These are phyloP conservation scores for Micromussa lordhowensis DNA, from an alignment of 92 coral and sea anemone species.

Conservation along the genomic window DNA sequence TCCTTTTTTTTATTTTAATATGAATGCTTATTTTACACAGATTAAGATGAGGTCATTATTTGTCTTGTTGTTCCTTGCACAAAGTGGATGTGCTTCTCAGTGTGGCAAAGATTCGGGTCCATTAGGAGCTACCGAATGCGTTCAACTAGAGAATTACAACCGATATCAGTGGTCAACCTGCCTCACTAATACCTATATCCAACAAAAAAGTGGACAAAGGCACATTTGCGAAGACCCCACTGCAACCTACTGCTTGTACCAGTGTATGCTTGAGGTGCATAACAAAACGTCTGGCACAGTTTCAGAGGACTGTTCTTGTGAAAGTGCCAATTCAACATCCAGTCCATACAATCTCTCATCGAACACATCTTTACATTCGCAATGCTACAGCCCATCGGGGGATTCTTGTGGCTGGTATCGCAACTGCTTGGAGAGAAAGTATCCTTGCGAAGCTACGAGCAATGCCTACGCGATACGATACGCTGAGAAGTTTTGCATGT, in stretches of 20 bases:
- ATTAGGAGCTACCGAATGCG: background rate
- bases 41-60: constrained; percentile 7
- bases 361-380: constrained; percentile 50
- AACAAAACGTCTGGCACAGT: constrained; percentile 12
- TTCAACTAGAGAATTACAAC: background rate
- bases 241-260: constrained; percentile 64
- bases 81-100: constrained; percentile 12
- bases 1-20: background rate
- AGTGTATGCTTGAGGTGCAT: constrained; percentile 21
- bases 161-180: constrained; percentile 80
- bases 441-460: constrained; percentile 70
- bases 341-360: background rate
- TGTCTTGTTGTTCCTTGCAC: background rate
- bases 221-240: background rate
- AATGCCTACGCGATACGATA: constrained; percentile 69
- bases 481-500: constrained; percentile 74
- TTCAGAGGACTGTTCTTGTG: constrained; percentile 60
- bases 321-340: background rate
- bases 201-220: constrained; percentile 51
- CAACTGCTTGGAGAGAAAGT: constrained; percentile 66
- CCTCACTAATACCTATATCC: constrained; percentile 63
- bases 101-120: constrained; percentile 25
- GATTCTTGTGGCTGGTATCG: constrained; percentile 77
- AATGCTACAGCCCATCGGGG: constrained; percentile 76
- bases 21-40: background rate